A percentile compares a stretch with the other conserved stretches of the same genome.
Conservation (phyloP, 2,113 vertebrate genomes). For the Semnornis frantzii region DNA sequence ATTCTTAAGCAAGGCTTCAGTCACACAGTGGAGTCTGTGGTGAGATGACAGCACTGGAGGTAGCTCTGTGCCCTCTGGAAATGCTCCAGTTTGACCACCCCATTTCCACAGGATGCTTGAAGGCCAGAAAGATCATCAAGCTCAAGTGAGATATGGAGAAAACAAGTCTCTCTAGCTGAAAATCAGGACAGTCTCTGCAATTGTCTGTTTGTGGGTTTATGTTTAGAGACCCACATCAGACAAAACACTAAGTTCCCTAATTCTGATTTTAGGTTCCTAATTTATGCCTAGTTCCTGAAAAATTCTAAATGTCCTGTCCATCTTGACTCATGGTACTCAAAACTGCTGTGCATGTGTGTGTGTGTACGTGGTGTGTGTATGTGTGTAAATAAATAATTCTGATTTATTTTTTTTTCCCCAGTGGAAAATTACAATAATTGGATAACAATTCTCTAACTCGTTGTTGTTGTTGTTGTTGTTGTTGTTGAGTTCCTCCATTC, state of each 20-base stretch:
- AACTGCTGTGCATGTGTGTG: background rate
- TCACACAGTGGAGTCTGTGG: background rate
- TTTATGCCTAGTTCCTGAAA: background rate
- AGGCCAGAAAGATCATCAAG: background rate
- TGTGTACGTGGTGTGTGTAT: no score
- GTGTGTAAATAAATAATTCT: background rate
- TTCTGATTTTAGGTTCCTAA: background rate
- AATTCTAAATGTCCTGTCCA: background rate
- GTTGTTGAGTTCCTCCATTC: background rate
- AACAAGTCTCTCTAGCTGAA: background rate
- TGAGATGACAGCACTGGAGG: background rate
- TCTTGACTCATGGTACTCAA: background rate
- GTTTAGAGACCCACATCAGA: background rate
- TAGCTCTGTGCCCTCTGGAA: background rate
- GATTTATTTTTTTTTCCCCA: background rate
- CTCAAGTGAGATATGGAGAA: background rate
- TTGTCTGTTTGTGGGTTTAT: background rate
- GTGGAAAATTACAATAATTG: background rate
- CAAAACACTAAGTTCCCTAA: background rate
- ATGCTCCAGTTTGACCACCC: background rate
- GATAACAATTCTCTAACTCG: background rate
- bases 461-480: fast-evolving
- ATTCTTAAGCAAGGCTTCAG: background rate
- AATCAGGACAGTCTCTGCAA: background rate
- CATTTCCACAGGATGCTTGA: background rate